Evolutionary conservation across 2,113 vertebrate species (phyloP).

Genomic region (Pipa parva): DNA sequence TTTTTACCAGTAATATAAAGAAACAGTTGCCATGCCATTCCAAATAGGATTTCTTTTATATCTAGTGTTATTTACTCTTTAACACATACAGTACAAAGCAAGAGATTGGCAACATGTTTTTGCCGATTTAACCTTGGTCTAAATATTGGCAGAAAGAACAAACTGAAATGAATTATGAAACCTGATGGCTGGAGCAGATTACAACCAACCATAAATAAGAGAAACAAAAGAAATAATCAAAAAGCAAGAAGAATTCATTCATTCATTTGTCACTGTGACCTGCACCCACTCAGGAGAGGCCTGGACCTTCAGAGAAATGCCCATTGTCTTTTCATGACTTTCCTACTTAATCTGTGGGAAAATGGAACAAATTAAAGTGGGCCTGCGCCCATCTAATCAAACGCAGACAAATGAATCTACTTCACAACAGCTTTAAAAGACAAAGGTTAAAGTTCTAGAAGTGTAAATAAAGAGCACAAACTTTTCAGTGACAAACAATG

Average conservation of each 20-base stretch:
- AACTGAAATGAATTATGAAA: conserved; percentile 10
- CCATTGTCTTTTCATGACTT: conserved; percentile 14
- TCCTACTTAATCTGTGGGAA: conserved; percentile 20
- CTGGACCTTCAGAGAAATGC: neutral
- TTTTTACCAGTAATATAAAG: no score
- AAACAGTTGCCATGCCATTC: no score
- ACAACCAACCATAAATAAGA: conserved; percentile 5
- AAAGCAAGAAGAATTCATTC: conserved; percentile 15
- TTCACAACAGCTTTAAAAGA: no score
- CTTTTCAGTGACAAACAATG: no score
- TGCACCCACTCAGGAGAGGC: conserved; percentile 33
- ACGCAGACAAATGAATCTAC: no score
- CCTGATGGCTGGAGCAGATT: conserved; percentile 30
- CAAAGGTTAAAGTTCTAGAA: no score
- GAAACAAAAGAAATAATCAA: conserved; percentile 13
- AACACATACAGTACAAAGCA: neutral
- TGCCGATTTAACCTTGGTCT: neutral
- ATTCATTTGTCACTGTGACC: conserved; percentile 33
- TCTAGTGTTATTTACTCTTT: no score
- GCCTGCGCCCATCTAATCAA: neutral
- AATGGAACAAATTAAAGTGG: neutral
- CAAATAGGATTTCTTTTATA: no score
- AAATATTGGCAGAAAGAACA: conserved; percentile 31
- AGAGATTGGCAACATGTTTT: neutral
- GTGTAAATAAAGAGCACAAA: no score